Percentiles rank a stretch among this genome's conserved stretches.
phyloP scores from a whole-genome alignment of 2,888 invertebrate species.

The Ceriagrion tenellum region DNA sequence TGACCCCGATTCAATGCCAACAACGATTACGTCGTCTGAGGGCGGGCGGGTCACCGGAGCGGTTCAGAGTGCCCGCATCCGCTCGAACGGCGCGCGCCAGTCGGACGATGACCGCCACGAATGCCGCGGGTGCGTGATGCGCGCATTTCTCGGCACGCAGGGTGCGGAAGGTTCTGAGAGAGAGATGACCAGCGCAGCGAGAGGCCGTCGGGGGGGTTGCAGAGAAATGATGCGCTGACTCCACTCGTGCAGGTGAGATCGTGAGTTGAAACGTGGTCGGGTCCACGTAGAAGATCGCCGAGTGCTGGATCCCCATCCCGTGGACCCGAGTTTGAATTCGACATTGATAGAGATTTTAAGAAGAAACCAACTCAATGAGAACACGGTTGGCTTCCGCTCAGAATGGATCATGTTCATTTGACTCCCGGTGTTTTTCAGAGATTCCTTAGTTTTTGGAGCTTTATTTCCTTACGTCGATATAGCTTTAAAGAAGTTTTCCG shows the following conservation, averaged over 20 bases:
- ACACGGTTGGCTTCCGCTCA: no score
- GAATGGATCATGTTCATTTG: no score
- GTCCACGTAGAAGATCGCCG: no score
- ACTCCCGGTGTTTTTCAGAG: no score
- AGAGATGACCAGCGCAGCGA: neutral
- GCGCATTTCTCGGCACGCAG: constrained; percentile 37
- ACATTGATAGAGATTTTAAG: no score
- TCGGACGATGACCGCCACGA: constrained; percentile 50
- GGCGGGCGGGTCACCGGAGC: neutral
- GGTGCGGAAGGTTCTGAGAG: neutral
- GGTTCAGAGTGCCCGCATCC: neutral
- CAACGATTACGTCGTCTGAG: neutral
- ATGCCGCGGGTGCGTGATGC: constrained; percentile 38
- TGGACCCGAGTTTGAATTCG: no score
- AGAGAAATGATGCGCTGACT: neutral
- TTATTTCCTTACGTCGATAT: no score
- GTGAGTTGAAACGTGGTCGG: no score
- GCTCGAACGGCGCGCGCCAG: neutral
- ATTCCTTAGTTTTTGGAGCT: no score
- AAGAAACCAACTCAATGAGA: no score
- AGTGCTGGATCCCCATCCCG: no score
- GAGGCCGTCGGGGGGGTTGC: neutral
- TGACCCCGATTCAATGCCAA: neutral
- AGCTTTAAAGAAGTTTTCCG: no score
- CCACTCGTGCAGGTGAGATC: neutral